A percentile compares a stretch with the other conserved stretches of the same genome.
Evolutionary conservation across 2,797 vertebrate genomes (phyloP).

Genomic region (Sebastes aleutianus): DNA sequence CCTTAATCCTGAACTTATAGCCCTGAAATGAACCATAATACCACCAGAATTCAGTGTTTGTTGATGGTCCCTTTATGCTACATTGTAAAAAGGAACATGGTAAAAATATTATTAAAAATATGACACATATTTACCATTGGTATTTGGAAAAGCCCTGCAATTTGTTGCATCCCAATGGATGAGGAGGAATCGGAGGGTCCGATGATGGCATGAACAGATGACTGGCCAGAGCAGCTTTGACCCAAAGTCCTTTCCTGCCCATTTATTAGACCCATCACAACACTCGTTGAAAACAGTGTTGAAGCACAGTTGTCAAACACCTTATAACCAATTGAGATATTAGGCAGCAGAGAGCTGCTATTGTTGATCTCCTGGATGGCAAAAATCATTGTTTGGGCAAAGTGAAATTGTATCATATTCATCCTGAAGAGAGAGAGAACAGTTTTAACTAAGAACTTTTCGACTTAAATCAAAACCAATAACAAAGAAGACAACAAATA

Average conservation of each 20-base stretch:
- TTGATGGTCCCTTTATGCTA: background rate
- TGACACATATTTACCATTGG: constrained; percentile 74
- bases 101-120: too few species aligned
- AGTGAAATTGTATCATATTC: constrained; percentile 78
- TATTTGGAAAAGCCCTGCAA: constrained; percentile 78
- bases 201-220: constrained; percentile 77
- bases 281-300: constrained; percentile 70
- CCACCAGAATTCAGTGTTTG: too few species aligned
- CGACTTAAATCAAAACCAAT: background rate
- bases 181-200: constrained; percentile 82
- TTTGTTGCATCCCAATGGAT: constrained; percentile 78
- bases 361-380: constrained; percentile 84
- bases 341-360: constrained; percentile 74
- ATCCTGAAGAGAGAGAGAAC: constrained; percentile 54
- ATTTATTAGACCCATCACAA: constrained; percentile 77
- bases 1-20: too few species aligned
- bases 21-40: too few species aligned
- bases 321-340: constrained; percentile 78
- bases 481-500: constrained; percentile 14
- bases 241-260: constrained; percentile 55
- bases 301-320: constrained; percentile 80
- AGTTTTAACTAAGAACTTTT: background rate
- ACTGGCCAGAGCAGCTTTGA: too few species aligned
- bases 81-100: background rate
- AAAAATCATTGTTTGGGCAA: constrained; percentile 84